These are phyloP conservation scores for Strongylocentrotus purpuratus DNA, from an alignment of 35 echinoderm and acorn worm species.

Conservation along the genomic window DNA sequence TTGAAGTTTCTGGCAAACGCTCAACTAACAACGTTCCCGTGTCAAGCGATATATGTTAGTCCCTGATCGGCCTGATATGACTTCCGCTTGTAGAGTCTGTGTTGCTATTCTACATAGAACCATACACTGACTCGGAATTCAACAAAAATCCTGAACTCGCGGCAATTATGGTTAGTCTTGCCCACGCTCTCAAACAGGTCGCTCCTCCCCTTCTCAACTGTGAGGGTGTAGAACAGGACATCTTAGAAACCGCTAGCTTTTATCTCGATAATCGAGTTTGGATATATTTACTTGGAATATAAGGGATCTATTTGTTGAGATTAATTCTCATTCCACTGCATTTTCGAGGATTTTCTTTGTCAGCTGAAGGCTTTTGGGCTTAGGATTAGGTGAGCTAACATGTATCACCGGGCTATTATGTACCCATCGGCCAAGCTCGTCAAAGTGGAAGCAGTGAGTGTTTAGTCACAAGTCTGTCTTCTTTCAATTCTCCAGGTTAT, in stretches of 20 bases:
- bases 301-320: conserved; percentile 18
- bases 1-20: neutral
- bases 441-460: conserved; percentile 77
- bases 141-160: neutral
- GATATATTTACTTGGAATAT: neutral
- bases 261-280: neutral
- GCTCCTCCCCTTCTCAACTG: neutral
- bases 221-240: neutral
- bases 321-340: neutral
- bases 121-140: neutral
- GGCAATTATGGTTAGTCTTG: neutral
- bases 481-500: neutral
- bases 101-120: neutral
- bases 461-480: neutral
- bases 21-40: neutral
- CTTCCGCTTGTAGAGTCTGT: conserved; percentile 8
- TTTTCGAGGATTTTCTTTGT: conserved; percentile 31
- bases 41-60: conserved; percentile 7
- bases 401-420: conserved; percentile 62
- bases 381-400: conserved; percentile 46
- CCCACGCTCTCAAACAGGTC: neutral
- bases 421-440: conserved; percentile 72
- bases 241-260: neutral
- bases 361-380: neutral
- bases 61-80: neutral